A percentile compares a stretch with the other conserved stretches of the same genome.
phyloP scores from a whole-genome alignment of 37 sponge, comb jelly and placozoan genomes.

The Theonella swinhoei region DNA sequence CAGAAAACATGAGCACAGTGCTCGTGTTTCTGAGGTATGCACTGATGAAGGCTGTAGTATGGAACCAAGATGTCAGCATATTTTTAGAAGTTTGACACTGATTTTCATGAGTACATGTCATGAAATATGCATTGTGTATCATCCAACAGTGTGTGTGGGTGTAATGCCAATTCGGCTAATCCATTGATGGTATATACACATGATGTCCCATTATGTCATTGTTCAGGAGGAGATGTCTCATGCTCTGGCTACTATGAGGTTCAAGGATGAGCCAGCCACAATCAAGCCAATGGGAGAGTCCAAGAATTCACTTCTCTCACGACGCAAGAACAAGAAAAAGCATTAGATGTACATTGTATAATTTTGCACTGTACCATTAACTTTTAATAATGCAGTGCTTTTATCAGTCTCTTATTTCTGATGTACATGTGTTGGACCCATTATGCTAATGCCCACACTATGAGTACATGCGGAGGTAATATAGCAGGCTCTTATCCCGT shows the following conservation, averaged over 20 bases:
- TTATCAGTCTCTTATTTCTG: too few species aligned
- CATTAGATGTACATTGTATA: background rate
- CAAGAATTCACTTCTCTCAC: slow-evolving; percentile 76
- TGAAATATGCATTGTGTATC: background rate
- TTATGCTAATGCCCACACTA: too few species aligned
- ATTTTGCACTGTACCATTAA: background rate
- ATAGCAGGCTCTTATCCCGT: too few species aligned
- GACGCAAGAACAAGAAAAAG: slow-evolving; percentile 60
- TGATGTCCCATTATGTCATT: background rate
- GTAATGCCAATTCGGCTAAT: background rate
- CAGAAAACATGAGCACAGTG: too few species aligned
- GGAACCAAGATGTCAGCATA: too few species aligned
- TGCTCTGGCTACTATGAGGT: slow-evolving; percentile 80
- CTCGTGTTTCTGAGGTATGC: too few species aligned
- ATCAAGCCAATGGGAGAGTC: slow-evolving; percentile 57
- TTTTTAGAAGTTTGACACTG: background rate
- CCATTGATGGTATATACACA: background rate
- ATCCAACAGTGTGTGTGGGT: background rate
- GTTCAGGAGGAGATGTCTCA: slow-evolving; percentile 87
- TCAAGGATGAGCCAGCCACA: slow-evolving; percentile 59
- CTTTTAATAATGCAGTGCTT: background rate
- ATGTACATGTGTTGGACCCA: too few species aligned
- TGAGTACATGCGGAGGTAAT: too few species aligned
- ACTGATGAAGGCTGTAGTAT: too few species aligned
- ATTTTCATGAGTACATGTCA: background rate